Evolutionary conservation across 2,888 invertebrate species (phyloP).

Genomic region (Campopleginae sp.): DNA sequence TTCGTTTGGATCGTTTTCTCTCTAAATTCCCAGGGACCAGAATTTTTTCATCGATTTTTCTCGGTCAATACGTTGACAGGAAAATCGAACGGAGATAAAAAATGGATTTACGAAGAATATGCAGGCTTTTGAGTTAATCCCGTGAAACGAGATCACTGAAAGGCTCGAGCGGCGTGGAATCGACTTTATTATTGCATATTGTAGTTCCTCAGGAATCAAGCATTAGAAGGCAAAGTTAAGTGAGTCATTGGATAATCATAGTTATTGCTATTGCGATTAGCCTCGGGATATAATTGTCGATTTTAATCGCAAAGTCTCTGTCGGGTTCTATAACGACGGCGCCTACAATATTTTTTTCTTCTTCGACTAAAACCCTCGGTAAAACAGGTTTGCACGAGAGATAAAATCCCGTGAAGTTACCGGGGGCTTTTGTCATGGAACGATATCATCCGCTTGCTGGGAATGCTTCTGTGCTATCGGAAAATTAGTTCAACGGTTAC

Average conservation of each 20-base stretch:
- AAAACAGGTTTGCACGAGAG: slow-evolving; percentile 56
- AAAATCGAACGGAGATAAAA: too few relatives aligned
- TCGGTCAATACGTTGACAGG: too few relatives aligned
- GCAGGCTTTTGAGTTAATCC: neutral
- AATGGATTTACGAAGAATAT: neutral
- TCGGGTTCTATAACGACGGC: slow-evolving; percentile 16
- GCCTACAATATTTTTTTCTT: slow-evolving; percentile 25
- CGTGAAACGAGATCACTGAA: slow-evolving; percentile 24
- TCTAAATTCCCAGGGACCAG: too few relatives aligned
- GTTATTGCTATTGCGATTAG: slow-evolving; percentile 49
- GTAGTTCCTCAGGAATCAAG: slow-evolving; percentile 38
- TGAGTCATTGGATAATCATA: slow-evolving; percentile 65
- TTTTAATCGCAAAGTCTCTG: slow-evolving; percentile 32
- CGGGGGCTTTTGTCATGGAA: slow-evolving; percentile 45
- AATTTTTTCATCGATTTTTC: too few relatives aligned
- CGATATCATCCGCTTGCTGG: slow-evolving; percentile 32
- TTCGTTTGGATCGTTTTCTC: too few relatives aligned
- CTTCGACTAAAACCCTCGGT: slow-evolving; percentile 6
- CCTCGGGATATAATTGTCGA: slow-evolving; percentile 57
- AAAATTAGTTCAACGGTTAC: slow-evolving; percentile 54
- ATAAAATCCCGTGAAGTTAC: slow-evolving; percentile 45
- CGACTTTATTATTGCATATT: slow-evolving; percentile 8
- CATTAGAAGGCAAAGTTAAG: slow-evolving; percentile 53
- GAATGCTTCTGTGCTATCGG: slow-evolving; percentile 54
- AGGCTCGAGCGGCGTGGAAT: slow-evolving; percentile 22